Evolutionary conservation across 2,888 invertebrate species (phyloP).

Genomic region (Cerastoderma edule): DNA sequence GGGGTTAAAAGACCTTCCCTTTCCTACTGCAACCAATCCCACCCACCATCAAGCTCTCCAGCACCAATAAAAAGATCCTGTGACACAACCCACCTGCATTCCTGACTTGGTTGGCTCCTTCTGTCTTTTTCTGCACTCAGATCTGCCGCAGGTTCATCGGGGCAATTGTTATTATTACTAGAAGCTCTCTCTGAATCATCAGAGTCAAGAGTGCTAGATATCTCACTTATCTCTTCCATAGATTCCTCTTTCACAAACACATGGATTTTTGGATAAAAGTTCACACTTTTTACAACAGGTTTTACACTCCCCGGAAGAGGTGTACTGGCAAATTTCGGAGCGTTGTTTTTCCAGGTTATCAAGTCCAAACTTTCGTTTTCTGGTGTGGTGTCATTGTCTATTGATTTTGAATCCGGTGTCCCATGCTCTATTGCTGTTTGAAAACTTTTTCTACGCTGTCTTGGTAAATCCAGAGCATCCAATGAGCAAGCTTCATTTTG

Average conservation of each 20-base stretch:
- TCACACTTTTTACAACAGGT: constrained; percentile 27
- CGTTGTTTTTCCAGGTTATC: constrained; percentile 23
- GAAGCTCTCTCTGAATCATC: not conserved
- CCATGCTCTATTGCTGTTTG: constrained; percentile 72
- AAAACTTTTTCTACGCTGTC: constrained; percentile 63
- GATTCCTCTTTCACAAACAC: constrained; percentile 24
- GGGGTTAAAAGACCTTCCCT: too few relatives aligned
- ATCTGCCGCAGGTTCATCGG: not conserved
- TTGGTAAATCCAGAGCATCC: constrained; percentile 35
- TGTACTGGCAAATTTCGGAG: constrained; percentile 53
- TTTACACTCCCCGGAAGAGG: constrained; percentile 29
- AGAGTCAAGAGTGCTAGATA: not conserved
- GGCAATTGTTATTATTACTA: not conserved
- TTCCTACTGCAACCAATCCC: too few relatives aligned
- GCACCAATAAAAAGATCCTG: too few relatives aligned
- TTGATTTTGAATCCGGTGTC: constrained; percentile 37
- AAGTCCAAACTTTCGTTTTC: constrained; percentile 42
- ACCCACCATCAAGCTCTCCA: too few relatives aligned
- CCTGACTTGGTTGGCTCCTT: not conserved
- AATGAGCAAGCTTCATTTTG: constrained; percentile 40
- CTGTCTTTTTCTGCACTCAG: not conserved
- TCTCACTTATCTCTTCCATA: constrained; percentile 16
- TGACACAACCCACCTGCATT: not conserved
- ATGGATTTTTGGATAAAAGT: constrained; percentile 37
- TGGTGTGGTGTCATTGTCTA: constrained; percentile 34